Evolutionary conservation across 1,140 invertebrate genomes (phyloP).

Genomic region (Zophobas morio): DNA sequence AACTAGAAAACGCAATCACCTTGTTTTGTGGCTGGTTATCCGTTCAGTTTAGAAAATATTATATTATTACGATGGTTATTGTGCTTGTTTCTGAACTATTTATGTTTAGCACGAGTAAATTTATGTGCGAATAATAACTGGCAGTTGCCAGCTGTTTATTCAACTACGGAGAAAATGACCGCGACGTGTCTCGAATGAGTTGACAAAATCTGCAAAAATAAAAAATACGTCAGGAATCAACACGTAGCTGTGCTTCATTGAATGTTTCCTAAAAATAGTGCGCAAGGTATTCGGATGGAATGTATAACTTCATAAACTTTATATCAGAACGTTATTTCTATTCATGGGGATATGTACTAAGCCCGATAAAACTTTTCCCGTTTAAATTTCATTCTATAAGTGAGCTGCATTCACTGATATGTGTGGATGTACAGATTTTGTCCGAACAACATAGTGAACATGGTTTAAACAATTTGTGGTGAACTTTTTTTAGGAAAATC

Average conservation of each 20-base stretch:
- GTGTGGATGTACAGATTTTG: no score
- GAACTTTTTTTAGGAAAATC: no score
- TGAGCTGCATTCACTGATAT: no score
- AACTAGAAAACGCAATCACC: conserved; percentile 36
- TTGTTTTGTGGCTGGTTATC: conserved; percentile 11
- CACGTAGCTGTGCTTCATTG: conserved; percentile 22
- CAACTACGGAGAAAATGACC: conserved; percentile 25
- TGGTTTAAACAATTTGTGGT: no score
- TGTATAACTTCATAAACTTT: conserved; percentile 7
- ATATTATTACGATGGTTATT: conserved; percentile 18
- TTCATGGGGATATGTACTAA: background rate
- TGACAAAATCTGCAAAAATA: conserved; percentile 24
- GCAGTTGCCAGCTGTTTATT: conserved; percentile 32
- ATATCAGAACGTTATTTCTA: background rate
- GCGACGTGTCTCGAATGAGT: conserved; percentile 23
- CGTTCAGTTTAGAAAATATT: conserved; percentile 11
- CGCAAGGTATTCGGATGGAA: background rate
- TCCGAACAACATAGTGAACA: no score
- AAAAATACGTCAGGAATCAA: conserved; percentile 32
- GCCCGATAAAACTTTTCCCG: no score
- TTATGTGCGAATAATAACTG: conserved; percentile 17
- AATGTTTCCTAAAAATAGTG: conserved; percentile 5
- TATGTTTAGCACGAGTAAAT: conserved; percentile 17
- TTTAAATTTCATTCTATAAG: no score
- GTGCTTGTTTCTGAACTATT: conserved; percentile 7